Base-by-base conservation (phyloP, 2,888 invertebrate species). In the Xanthia icteritia region DNA sequence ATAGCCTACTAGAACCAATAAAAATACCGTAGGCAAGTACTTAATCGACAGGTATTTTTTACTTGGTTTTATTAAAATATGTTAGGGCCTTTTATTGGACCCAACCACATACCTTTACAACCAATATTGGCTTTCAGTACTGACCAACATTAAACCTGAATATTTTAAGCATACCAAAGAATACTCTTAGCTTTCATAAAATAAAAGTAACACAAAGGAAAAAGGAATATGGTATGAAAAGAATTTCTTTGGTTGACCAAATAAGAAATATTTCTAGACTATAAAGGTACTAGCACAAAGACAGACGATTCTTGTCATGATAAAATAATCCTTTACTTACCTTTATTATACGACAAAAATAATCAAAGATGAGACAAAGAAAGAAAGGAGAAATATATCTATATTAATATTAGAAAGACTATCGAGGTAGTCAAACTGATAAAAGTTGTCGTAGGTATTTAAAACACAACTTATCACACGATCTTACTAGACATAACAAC, bases 131-230 rank as follows among this genome's bases (percentile, higher is more conserved):
- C 66, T 77, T 58, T 27, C 45, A 76, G 9, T 42, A 42, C 66
- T 42, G 66, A 17, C 56, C 56, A 77, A 61, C 56, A 77, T 77
- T 63, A 58, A n/a, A 78, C 66, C 65, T 54, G 64, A 81, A 74
- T 72, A 70, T 66, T 70, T 84, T 51, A 79, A 36, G 79, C 63
- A 84, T 84, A 79, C 69, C 83, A 48, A 48, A 45, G 39, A 66
- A 67, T 45, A 78, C 56, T 61, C 54, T 56, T 27, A 56, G 27
- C 61, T 58, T 78, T 67, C 63, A 58, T 51, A 83, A 79, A 79
- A 83, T 77, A 63, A 76, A 82, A 54, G 45, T 66, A 39, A 54
- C 65, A 51, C 51, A 77, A 76, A 79, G 42, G 65, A n/a, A 39
- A 42, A 63, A 65, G 66, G 83, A 77, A 83, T 78, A 78, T 68